Percentiles rank a stretch among this genome's conserved stretches.
phyloP scores from a whole-genome alignment of 2,113 vertebrate species.

The Mastomys natalensis region DNA sequence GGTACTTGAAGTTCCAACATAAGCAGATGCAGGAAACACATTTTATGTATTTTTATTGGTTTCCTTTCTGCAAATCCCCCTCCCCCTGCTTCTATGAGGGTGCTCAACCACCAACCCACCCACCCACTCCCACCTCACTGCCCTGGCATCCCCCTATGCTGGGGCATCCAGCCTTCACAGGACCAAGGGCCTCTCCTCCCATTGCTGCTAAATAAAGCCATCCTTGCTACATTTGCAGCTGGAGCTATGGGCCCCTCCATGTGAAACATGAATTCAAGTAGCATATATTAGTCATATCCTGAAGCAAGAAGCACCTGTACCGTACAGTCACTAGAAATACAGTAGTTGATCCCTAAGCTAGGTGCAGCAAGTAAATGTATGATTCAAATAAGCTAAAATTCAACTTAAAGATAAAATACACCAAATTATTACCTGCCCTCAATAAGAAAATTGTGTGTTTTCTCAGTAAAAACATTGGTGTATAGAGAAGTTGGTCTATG shows the following conservation, averaged over 20 bases:
- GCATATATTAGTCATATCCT: not conserved
- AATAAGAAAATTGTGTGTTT: not conserved
- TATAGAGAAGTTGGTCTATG: not conserved
- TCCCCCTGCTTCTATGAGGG: too few species aligned
- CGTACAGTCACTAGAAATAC: not conserved
- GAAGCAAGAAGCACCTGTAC: not conserved
- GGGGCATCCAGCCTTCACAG: too few species aligned
- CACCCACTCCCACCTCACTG: too few species aligned
- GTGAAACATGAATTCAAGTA: not conserved
- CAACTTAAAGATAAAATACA: conserved; percentile 28
- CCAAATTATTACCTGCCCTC: not conserved
- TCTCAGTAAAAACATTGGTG: not conserved
- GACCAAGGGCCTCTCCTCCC: too few species aligned
- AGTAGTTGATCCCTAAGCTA: not conserved
- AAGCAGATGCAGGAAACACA: not conserved
- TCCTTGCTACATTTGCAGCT: too few species aligned
- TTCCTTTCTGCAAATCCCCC: too few species aligned
- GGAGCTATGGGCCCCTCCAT: too few species aligned
- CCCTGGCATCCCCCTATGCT: too few species aligned
- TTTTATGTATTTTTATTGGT: too few species aligned
- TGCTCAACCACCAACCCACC: too few species aligned
- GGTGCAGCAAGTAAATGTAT: not conserved
- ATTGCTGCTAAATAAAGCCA: too few species aligned
- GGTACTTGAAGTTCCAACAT: not conserved
- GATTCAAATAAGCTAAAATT: not conserved